Percentiles rank a stretch among this genome's conserved stretches.
These are phyloP conservation scores for Sinocyclocheilus maitianheensis DNA, from an alignment of 2,113 vertebrate species.

Conservation along the genomic window DNA sequence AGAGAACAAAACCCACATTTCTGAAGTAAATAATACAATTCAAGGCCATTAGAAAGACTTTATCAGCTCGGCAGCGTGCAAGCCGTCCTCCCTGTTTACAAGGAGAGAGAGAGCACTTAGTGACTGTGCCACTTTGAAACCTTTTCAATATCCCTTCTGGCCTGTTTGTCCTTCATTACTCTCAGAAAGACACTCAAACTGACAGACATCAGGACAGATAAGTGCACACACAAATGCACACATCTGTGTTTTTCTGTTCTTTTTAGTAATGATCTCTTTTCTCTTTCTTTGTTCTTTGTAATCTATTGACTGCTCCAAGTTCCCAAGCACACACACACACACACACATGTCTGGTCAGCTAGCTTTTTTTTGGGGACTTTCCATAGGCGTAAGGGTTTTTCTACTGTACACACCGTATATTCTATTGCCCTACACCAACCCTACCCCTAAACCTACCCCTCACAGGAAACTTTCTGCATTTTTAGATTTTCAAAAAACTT, in stretches of 20 bases:
- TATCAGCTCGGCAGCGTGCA: background rate
- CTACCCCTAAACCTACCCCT: no score
- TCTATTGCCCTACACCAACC: no score
- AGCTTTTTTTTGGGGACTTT: no score
- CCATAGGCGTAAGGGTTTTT: no score
- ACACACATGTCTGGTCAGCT: no score
- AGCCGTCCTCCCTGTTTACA: background rate
- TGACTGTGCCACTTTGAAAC: conserved; percentile 16
- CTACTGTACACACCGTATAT: no score
- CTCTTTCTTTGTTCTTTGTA: background rate
- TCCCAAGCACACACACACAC: background rate
- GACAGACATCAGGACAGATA: background rate
- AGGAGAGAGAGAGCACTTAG: conserved; percentile 3
- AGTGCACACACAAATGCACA: background rate
- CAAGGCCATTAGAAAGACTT: conserved; percentile 33
- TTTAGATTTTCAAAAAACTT: no score
- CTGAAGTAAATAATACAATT: background rate
- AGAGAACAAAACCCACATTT: conserved; percentile 6
- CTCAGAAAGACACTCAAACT: background rate
- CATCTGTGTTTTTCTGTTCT: background rate
- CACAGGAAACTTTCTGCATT: no score
- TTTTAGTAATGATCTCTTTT: background rate
- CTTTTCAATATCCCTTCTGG: conserved; percentile 32
- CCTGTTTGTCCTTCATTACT: conserved; percentile 9
- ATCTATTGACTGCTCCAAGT: background rate